These are phyloP conservation scores for Parambassis ranga DNA, from an alignment of 2,797 vertebrate genomes.

Conservation along the genomic window DNA sequence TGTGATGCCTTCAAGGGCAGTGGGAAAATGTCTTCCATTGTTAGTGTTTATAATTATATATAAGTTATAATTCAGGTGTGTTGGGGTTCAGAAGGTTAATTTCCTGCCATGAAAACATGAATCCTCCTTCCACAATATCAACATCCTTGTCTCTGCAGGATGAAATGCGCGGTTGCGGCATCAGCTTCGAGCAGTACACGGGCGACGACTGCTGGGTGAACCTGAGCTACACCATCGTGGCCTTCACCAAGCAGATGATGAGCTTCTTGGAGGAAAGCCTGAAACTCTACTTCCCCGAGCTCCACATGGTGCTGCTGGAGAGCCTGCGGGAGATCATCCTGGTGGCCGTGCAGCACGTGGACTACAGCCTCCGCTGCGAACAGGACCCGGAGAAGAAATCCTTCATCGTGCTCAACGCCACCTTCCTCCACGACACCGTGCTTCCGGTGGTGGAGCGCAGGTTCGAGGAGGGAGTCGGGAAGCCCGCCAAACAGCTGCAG, in stretches of 20 bases:
- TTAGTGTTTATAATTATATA: too few relatives aligned
- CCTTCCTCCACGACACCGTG: conserved; percentile 94
- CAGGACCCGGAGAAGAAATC: conserved; percentile 95
- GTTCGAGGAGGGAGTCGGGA: conserved; percentile 96
- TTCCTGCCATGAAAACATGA: too few relatives aligned
- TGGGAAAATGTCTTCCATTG: too few relatives aligned
- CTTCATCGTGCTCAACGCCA: conserved; percentile 93
- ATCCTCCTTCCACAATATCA: too few relatives aligned
- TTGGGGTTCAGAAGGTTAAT: too few relatives aligned
- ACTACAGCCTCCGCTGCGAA: conserved; percentile 97
- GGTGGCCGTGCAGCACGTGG: conserved; percentile 96
- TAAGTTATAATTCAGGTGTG: too few relatives aligned
- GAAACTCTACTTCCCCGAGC: conserved; percentile 95
- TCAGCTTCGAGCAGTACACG: conserved; percentile 92
- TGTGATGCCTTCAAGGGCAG: too few relatives aligned
- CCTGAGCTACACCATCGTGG: conserved; percentile 96
- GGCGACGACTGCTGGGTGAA: conserved; percentile 99
- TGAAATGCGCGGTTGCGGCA: conserved; percentile 91
- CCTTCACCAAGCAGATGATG: conserved; percentile 99
- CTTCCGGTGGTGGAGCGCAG: conserved; percentile 94
- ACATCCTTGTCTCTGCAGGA: conserved; percentile 75
- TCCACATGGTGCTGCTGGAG: conserved; percentile 98
- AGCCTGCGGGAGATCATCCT: conserved; percentile 94
- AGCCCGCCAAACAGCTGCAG: conserved; percentile 95
- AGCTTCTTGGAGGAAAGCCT: conserved; percentile 95